Conservation (phyloP, 2,888 invertebrate genomes). For the Periphyllus acericola region DNA sequence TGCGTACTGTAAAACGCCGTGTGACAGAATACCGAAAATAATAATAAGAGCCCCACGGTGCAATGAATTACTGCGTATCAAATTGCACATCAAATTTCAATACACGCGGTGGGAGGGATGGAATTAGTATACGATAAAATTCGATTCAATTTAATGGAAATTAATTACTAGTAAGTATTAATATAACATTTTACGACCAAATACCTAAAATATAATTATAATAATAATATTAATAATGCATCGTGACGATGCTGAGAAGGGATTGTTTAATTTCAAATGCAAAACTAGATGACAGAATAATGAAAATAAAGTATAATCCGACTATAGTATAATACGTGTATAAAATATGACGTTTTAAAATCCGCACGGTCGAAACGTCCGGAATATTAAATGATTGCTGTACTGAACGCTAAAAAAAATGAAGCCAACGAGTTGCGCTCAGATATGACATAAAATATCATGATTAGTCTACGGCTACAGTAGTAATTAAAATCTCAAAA, state of each 20-base stretch:
- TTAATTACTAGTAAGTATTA: not conserved
- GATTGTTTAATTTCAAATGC: not conserved
- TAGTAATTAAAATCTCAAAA: no score
- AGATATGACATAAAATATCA: no score
- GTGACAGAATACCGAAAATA: slow-evolving; percentile 14
- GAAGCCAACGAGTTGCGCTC: not conserved
- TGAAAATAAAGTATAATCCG: not conserved
- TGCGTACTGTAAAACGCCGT: slow-evolving; percentile 33
- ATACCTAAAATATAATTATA: not conserved
- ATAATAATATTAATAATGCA: not conserved
- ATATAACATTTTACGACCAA: not conserved
- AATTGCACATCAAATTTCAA: not conserved
- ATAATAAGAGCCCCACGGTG: not conserved
- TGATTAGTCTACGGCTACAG: no score
- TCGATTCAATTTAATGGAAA: slow-evolving; percentile 15
- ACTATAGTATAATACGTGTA: no score
- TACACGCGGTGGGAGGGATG: not conserved
- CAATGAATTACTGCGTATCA: slow-evolving; percentile 1
- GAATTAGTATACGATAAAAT: not conserved
- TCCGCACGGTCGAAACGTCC: no score
- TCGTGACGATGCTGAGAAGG: not conserved
- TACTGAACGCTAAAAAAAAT: not conserved
- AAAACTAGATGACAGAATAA: no score
- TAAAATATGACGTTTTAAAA: no score
- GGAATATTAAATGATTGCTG: no score